Base-by-base conservation (phyloP, 1,140 invertebrate species). In the Drosophila sturtevanti region DNA sequence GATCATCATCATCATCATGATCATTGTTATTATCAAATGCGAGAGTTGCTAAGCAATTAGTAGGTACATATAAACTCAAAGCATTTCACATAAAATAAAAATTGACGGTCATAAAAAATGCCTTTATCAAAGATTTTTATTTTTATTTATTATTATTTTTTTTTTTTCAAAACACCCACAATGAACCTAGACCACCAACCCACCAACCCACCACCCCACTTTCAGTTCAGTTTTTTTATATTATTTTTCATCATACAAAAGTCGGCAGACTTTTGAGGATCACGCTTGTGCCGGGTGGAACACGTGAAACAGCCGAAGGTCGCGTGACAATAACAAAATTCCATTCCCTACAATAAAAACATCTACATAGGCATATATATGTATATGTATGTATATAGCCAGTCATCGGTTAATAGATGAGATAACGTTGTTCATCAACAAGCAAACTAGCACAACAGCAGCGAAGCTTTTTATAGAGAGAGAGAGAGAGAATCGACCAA, bases 301-400 rank as follows among this genome's bases (percentile, higher is more conserved):
- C 82, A 86, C 82, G 82, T 86, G 82, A 86, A 68, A 63, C 51
- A 10, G 22, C 56, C 68, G 81, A 86, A 86, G 81, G 81, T 86
- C 81, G 82, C 79, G 82, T 87, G 82, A 87, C 72, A 87, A 76
- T 70, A 81, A 79, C 75, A 87, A 81, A 68, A 85, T 68, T 56
- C 61, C 41, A 52, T 37, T 56, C 37, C 21, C 22, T 24, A 31
- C 35, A 35, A n/a, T 16, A 12, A 31, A 1, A 27, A 56, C 22
- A 12, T 31, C 2, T 58, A 31, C 2, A 27, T 2, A 31, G 37
- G n/a, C 48, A 24, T 18, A 12, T 34, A 14, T 16, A 21, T 21
- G 27, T 56, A 4, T 14, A 27, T 58, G 14, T 59, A 18, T 35
- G n/a, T 56, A 63, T 48, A 9, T 63, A 44, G 38, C 60, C 58